Conservation (phyloP, 1,140 invertebrate genomes). For the Drosophila pallidifrons region DNA sequence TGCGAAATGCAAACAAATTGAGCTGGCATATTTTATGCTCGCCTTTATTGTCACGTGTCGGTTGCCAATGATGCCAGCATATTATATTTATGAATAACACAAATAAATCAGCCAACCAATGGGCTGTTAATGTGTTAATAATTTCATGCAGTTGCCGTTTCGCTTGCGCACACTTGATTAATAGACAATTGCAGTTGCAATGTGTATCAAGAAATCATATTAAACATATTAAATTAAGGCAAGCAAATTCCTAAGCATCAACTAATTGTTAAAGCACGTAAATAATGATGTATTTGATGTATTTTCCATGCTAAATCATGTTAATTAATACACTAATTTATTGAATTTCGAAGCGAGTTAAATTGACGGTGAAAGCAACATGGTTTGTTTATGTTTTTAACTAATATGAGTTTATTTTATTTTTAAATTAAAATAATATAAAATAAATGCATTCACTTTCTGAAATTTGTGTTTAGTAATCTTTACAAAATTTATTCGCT, state of each 20-base stretch:
- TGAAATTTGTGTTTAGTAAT: too few relatives aligned
- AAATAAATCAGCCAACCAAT: constrained; percentile 69
- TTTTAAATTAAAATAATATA: too few relatives aligned
- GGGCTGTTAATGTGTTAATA: constrained; percentile 77
- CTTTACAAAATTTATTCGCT: neutral
- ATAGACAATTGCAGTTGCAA: constrained; percentile 46
- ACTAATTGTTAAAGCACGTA: too few relatives aligned
- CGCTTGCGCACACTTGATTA: constrained; percentile 37
- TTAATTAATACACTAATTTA: too few relatives aligned
- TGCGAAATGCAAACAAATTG: constrained; percentile 62
- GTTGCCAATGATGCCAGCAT: constrained; percentile 20
- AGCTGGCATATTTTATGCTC: constrained; percentile 49
- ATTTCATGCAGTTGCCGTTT: constrained; percentile 53
- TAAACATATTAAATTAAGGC: neutral
- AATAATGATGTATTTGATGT: too few relatives aligned
- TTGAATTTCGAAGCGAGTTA: too few relatives aligned
- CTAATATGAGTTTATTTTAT: too few relatives aligned
- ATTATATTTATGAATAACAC: constrained; percentile 65
- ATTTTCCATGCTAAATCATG: too few relatives aligned
- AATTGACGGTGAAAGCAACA: too few relatives aligned
- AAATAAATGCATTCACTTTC: too few relatives aligned
- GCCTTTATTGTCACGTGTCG: constrained; percentile 43
- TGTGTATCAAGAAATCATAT: constrained; percentile 14
- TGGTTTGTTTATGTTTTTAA: too few relatives aligned
- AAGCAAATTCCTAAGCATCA: neutral